These are phyloP conservation scores for Araneus ventricosus DNA, from an alignment of 1,140 invertebrate genomes.

Conservation along the genomic window DNA sequence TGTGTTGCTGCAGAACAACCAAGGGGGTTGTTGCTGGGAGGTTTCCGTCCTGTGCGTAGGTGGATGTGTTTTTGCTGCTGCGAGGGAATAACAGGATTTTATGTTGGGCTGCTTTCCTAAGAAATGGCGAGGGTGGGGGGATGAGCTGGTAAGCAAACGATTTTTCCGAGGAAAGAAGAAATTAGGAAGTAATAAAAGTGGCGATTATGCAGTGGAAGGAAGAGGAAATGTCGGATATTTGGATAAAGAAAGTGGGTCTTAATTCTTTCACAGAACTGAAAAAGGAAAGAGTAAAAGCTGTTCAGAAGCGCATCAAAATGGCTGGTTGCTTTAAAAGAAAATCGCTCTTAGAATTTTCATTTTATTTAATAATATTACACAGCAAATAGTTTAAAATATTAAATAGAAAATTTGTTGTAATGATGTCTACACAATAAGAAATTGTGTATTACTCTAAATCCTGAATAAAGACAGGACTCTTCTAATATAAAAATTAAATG, in stretches of 20 bases:
- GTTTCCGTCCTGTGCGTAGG: not conserved
- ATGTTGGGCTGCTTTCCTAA: not conserved
- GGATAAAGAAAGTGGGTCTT: not conserved
- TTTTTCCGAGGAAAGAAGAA: not conserved
- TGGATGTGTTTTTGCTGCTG: not conserved
- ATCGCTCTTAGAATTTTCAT: too few relatives aligned
- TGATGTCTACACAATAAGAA: too few relatives aligned
- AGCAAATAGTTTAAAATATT: too few relatives aligned
- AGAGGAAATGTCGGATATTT: not conserved
- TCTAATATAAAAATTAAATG: too few relatives aligned
- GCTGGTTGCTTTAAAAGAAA: too few relatives aligned
- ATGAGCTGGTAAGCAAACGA: not conserved
- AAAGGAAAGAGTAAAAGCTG: not conserved
- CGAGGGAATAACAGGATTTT: not conserved
- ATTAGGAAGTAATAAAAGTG: not conserved
- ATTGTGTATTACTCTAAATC: too few relatives aligned
- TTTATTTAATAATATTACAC: too few relatives aligned
- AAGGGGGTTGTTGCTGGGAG: not conserved
- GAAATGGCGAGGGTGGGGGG: not conserved
- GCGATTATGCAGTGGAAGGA: not conserved
- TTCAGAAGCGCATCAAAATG: not conserved
- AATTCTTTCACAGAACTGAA: not conserved
- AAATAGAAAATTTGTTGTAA: too few relatives aligned
- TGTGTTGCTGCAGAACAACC: not conserved
- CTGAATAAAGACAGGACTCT: too few relatives aligned